A percentile compares a stretch with the other conserved stretches of the same genome.
Evolutionary conservation across 2,797 vertebrate species (phyloP).

Genomic region (Chaenodraco wilsoni): DNA sequence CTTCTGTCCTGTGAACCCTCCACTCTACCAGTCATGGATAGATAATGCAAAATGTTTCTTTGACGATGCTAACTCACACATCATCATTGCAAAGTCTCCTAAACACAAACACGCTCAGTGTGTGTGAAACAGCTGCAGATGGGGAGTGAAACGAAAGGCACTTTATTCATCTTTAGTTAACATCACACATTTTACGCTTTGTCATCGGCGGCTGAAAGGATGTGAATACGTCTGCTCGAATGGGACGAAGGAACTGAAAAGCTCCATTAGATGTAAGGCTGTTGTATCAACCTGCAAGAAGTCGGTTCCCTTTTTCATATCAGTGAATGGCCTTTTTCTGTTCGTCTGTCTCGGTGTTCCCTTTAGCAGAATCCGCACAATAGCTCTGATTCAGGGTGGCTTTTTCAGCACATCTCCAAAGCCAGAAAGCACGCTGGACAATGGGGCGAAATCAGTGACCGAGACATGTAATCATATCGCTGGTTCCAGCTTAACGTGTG

Average conservation of each 20-base stretch:
- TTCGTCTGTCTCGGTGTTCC: constrained; percentile 58
- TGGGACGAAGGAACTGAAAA: constrained; percentile 67
- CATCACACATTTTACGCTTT: constrained; percentile 65
- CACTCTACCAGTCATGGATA: neutral
- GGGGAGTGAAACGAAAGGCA: constrained; percentile 17
- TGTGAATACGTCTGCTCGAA: constrained; percentile 66
- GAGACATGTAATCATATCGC: constrained; percentile 57
- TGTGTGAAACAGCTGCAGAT: constrained; percentile 15
- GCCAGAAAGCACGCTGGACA: constrained; percentile 42
- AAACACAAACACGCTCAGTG: constrained; percentile 8
- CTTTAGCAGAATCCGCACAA: constrained; percentile 51
- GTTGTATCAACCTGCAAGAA: constrained; percentile 73
- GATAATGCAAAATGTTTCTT: constrained; percentile 7
- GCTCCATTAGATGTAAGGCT: constrained; percentile 80
- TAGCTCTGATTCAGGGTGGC: constrained; percentile 76
- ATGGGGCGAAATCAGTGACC: constrained; percentile 54
- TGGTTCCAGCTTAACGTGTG: constrained; percentile 48
- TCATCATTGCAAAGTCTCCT: constrained; percentile 11
- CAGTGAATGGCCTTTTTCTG: constrained; percentile 74
- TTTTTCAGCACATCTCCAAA: constrained; percentile 69
- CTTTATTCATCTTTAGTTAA: constrained; percentile 61
- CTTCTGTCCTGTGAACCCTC: neutral
- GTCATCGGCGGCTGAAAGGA: constrained; percentile 72
- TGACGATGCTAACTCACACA: constrained; percentile 5
- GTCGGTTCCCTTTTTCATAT: constrained; percentile 66